Percentiles rank a stretch among this genome's conserved stretches.
These are phyloP conservation scores for Centruroides vittatus DNA, from an alignment of 1,140 invertebrate genomes.

Conservation along the genomic window DNA sequence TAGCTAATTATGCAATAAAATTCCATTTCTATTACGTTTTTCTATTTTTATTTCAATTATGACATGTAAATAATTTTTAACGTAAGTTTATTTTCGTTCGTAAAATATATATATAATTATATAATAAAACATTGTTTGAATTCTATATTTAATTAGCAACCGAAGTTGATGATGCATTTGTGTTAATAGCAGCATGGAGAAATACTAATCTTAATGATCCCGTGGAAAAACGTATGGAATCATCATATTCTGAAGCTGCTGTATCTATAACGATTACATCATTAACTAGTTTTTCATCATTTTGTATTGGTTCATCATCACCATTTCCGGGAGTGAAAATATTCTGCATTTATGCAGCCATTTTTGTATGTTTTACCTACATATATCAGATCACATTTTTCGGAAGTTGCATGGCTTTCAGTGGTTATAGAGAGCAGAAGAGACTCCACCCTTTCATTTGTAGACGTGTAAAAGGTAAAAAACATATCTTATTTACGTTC, in stretches of 20 bases:
- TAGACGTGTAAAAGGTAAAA: no score
- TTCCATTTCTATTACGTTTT: no score
- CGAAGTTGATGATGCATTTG: conserved; percentile 92
- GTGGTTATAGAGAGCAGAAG: conserved; percentile 68
- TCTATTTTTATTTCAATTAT: no score
- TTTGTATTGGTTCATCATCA: conserved; percentile 89
- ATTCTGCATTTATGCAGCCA: conserved; percentile 89
- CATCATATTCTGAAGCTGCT: conserved; percentile 82
- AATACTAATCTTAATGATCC: conserved; percentile 59
- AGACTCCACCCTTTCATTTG: conserved; percentile 50
- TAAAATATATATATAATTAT: no score
- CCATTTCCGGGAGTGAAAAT: conserved; percentile 88
- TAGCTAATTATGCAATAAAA: no score
- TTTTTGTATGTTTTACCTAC: conserved; percentile 82
- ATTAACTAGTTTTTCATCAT: conserved; percentile 87
- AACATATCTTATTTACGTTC: no score
- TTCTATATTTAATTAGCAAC: conserved; percentile 47
- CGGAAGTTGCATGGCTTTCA: conserved; percentile 72
- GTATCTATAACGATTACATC: conserved; percentile 97
- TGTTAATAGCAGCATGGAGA: conserved; percentile 86
- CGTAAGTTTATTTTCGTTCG: no score
- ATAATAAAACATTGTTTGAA: no score
- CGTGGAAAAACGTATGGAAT: conserved; percentile 69
- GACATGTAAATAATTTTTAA: no score
- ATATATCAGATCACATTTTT: conserved; percentile 91